Evolutionary conservation across 1,140 invertebrate species (phyloP).

Genomic region (Cydia amplana): DNA sequence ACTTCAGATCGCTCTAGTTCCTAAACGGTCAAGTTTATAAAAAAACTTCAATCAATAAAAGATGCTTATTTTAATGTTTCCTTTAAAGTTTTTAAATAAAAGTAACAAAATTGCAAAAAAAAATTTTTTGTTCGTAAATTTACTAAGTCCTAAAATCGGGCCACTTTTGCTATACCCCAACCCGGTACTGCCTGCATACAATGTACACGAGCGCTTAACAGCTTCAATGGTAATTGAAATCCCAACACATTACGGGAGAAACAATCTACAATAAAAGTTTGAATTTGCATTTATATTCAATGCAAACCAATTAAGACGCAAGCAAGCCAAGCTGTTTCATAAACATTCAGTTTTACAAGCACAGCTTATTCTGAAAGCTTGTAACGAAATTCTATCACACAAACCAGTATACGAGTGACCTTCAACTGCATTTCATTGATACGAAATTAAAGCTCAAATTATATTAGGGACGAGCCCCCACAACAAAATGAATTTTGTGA

Average conservation of each 20-base stretch:
- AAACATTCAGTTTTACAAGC: background rate
- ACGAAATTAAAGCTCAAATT: background rate
- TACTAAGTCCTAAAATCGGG: too few species aligned
- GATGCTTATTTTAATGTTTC: too few species aligned
- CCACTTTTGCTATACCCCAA: too few species aligned
- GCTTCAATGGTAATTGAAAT: background rate
- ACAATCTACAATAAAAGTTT: background rate
- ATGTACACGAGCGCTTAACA: background rate
- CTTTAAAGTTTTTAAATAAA: too few species aligned
- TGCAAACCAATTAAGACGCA: constrained; percentile 14
- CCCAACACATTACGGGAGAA: background rate
- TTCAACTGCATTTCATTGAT: background rate
- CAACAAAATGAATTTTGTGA: background rate
- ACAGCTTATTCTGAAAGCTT: background rate
- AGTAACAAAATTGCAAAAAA: too few species aligned
- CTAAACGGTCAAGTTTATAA: too few species aligned
- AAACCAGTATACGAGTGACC: background rate
- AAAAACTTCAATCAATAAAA: too few species aligned
- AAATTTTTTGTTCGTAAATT: too few species aligned
- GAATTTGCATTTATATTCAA: constrained; percentile 12
- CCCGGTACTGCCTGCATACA: too few species aligned
- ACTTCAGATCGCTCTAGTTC: too few species aligned
- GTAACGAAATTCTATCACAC: background rate
- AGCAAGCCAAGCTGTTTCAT: constrained; percentile 2
- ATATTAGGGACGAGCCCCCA: background rate